Conservation (phyloP, 2,888 invertebrate genomes). For the Mellilla xanthometata region DNA sequence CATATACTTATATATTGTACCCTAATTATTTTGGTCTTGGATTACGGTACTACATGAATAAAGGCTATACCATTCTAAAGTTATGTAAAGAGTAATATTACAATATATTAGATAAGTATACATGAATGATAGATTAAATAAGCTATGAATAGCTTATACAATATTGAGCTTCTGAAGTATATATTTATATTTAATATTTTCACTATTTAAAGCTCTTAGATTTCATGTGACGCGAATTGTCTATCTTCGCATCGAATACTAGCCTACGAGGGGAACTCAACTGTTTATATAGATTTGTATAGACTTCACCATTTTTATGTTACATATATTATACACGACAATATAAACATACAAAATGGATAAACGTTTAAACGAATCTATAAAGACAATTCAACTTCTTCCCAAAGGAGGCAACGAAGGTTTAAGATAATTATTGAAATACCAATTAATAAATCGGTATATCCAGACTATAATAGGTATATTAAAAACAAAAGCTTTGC, state of each 20-base stretch:
- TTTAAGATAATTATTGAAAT: constrained; percentile 57
- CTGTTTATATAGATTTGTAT: constrained; percentile 17
- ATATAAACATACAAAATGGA: constrained; percentile 14
- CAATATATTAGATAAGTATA: constrained; percentile 58
- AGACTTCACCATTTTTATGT: constrained; percentile 16
- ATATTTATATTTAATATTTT: constrained; percentile 73
- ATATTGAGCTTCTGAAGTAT: constrained; percentile 80
- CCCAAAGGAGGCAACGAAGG: constrained; percentile 48
- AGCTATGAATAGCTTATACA: constrained; percentile 76
- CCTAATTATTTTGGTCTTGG: constrained; percentile 61
- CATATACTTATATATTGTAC: constrained; percentile 23
- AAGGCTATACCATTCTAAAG: constrained; percentile 40
- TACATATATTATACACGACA: constrained; percentile 2
- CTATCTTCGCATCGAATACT: constrained; percentile 66
- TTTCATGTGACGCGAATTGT: constrained; percentile 71
- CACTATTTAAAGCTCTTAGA: constrained; percentile 83
- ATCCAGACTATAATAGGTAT: constrained; percentile 62
- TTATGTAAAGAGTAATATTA: constrained; percentile 43
- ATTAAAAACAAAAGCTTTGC: constrained; percentile 73
- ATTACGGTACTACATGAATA: constrained; percentile 38
- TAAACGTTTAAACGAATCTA: constrained; percentile 17
- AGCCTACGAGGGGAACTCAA: constrained; percentile 44
- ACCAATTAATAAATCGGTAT: constrained; percentile 67
- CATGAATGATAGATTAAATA: constrained; percentile 68
- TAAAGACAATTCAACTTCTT: constrained; percentile 32